Conservation (phyloP, 2,797 vertebrate genomes). For the Tragelaphus oryx region DNA sequence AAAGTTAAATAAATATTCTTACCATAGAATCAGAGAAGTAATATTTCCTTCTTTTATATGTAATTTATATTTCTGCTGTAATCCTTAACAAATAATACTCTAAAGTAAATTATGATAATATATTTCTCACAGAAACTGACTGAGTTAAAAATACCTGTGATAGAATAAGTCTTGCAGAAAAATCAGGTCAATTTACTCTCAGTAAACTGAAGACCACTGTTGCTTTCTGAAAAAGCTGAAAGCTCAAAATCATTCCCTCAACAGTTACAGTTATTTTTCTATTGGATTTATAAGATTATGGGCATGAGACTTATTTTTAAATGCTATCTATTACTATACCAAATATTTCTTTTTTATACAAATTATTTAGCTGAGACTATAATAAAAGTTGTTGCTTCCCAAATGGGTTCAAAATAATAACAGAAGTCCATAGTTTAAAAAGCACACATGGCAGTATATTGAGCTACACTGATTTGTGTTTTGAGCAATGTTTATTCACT, state of each 20-base stretch:
- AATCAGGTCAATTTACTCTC: neutral
- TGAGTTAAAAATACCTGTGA: neutral
- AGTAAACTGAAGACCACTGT: neutral
- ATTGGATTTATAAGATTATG: neutral
- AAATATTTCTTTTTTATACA: neutral
- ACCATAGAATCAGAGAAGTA: neutral
- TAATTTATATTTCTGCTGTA: neutral
- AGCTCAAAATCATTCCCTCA: neutral
- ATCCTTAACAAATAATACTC: neutral
- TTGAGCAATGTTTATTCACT: conserved; percentile 29
- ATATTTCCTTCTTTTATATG: neutral
- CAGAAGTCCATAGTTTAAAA: neutral
- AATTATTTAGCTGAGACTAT: neutral
- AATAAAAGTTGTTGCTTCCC: neutral
- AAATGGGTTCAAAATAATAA: neutral
- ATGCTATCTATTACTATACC: neutral
- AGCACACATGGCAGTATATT: neutral
- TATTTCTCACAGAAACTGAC: neutral
- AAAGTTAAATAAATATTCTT: neutral
- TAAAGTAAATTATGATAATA: neutral
- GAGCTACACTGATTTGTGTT: neutral
- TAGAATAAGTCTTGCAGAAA: neutral
- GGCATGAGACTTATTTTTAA: neutral
- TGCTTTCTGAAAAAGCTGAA: neutral
- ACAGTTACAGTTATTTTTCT: neutral